Evolutionary conservation across 2,113 vertebrate species (phyloP), one percentile per base, ranked within the genome.

Genomic region (Excalfactoria chinensis): DNA sequence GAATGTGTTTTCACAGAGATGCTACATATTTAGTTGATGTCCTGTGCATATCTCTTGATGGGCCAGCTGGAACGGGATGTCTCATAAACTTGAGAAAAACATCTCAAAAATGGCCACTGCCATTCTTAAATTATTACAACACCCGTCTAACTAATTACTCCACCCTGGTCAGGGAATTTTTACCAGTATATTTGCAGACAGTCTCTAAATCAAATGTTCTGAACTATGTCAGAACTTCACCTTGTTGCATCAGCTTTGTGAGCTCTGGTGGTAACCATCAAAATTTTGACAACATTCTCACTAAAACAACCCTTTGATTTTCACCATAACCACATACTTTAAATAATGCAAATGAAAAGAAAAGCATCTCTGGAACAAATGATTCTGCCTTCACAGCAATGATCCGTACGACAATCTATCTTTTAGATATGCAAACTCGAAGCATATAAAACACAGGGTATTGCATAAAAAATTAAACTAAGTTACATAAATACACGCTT

Each of bases 351-450:
- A 84, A 48, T 6, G 4, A 75, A 66, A 9, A 85, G 37, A 79
- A 75, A 44, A 4, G 56, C 56, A 75, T 46, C 12, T n/a, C 4
- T n/a, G 16, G 18, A 83, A 64, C 68, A 71, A 60, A 53, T 26
- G 13, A 19, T 21, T 34, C 7, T 56, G 1, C 4, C 28, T 72
- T 82, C 26, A 69, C 0, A 23, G 5, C 13, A n/a, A 55, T 53
- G 32, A 74, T n/a, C 9, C 1, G 2, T n/a, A 5, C 14, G 16
- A 68, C 2, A 67, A 5, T 25, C n/a, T 13, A 60, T 3, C 1
- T 34, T 89, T 85, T 51, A 88, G 17, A 11, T 18, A 40, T 18
- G 28, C 20, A 81, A 55, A 51, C 3, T 2, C 1, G 75, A 26
- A 68, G 60, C 0, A 3, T 8, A 51, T 0, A 68, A 71, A 75